Percentiles rank a stretch among this genome's conserved stretches.
Conservation (phyloP, 2,113 vertebrate genomes). For the Erythrocercus mccallii region DNA sequence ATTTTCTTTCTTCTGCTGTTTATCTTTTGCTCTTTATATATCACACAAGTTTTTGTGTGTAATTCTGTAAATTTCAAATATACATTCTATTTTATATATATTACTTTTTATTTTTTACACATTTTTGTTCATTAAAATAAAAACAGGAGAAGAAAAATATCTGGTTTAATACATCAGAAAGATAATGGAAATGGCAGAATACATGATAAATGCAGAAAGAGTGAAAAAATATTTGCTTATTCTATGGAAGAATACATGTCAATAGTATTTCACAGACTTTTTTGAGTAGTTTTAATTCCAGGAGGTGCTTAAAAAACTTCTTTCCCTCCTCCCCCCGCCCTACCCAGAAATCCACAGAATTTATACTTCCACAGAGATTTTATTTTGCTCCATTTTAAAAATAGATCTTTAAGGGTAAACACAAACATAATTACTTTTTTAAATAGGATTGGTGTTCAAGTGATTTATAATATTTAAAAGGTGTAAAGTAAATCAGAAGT, state of each 20-base stretch:
- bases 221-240: neutral
- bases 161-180: neutral
- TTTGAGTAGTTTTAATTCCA: neutral
- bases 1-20: neutral
- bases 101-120: neutral
- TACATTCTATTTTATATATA: neutral
- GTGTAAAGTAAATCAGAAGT: neutral
- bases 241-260: neutral
- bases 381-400: neutral
- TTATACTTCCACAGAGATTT: neutral
- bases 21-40: neutral
- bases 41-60: neutral
- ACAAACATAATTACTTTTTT: neutral
- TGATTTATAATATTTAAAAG: neutral
- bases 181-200: neutral
- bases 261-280: neutral
- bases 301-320: neutral
- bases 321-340: accelerated
- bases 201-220: neutral
- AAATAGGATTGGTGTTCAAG: neutral
- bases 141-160: neutral
- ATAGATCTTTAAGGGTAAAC: neutral
- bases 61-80: neutral
- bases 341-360: neutral
- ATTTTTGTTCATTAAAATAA: neutral